Base-by-base conservation (phyloP, 2,113 vertebrate species). In the Triplophysa dalaica region DNA sequence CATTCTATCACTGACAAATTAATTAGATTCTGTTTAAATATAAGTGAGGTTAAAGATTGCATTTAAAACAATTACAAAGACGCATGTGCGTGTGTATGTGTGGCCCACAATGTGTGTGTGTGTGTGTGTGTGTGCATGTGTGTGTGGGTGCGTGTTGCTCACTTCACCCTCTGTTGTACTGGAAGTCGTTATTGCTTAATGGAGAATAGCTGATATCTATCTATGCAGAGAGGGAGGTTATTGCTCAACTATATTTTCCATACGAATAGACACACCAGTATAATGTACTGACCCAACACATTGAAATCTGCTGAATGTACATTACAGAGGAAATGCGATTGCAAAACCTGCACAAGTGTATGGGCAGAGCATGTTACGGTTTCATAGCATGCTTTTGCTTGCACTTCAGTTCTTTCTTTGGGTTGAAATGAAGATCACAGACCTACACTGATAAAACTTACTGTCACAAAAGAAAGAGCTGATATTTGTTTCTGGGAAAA, bases 271-370 rank as follows among this genome's bases (percentile, higher is more conserved):
- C 29, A 60, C 33, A 72, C 7, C 29, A 41, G 2, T 73, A 19
- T 58, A 58, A n/a, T 19, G 54, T 19, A 58, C 7, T 58, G 33
- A 72, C 70, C 52, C 38, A 19, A 43, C 70, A 5, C 54, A 60
- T 54, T 60, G 54, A 74, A 74, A 74, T 61, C 33, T 74, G 54
- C 70, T 43, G 54, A 60, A 74, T 74, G 70, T 43, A 74, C 70
- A 60, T 60, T 21, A 73, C n/a, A n/a, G 54, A 9, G 29, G 29
- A 72, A 72, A 72, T 72, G 38, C 33, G 29, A 26, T 73, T 61
- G 21, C 70, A 61, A 43, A 74, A 61, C 70, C 70, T 43, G 33
- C n/a, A 43, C 52, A 60, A 4, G 38, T 73, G 21, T 73, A 73
- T 22, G 12, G 70, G n/a, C 19, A 6, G 41, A 73, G 60, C 70